A percentile compares a stretch with the other conserved stretches of the same genome.
phyloP scores from a whole-genome alignment of 2,113 vertebrate species.

The Salvelinus alpinus region DNA sequence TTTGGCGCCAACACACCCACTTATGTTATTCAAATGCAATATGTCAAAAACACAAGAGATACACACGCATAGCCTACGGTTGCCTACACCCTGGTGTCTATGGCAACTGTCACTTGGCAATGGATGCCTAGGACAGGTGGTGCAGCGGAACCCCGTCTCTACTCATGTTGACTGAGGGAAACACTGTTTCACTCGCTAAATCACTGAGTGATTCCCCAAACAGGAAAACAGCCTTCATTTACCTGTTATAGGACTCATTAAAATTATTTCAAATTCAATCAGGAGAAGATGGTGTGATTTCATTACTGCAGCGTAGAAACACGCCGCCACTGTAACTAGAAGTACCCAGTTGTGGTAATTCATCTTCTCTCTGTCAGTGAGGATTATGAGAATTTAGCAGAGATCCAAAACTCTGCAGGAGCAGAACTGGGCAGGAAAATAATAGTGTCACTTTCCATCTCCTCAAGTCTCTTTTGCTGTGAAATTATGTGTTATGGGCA shows the following conservation, averaged over 20 bases:
- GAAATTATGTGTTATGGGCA: constrained; percentile 29
- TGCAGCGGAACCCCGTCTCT: constrained; percentile 49
- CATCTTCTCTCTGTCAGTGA: constrained; percentile 61
- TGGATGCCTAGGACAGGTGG: constrained; percentile 58
- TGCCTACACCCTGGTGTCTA: constrained; percentile 31
- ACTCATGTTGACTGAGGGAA: constrained; percentile 25
- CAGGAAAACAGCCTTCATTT: constrained; percentile 31
- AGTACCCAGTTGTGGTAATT: constrained; percentile 52
- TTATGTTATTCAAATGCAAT: constrained; percentile 31
- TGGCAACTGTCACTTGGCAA: constrained; percentile 63
- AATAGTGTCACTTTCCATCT: constrained; percentile 68
- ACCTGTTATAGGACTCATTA: constrained; percentile 54
- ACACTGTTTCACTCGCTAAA: constrained; percentile 4
- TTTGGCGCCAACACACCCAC: constrained; percentile 16
- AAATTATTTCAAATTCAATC: constrained; percentile 72
- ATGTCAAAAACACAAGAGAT: constrained; percentile 41
- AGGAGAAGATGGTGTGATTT: constrained; percentile 54
- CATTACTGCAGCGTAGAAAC: constrained; percentile 61
- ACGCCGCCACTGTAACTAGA: constrained; percentile 45
- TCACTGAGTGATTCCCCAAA: not conserved
- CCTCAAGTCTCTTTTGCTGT: constrained; percentile 28
- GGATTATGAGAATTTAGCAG: constrained; percentile 61
- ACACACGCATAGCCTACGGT: not conserved
- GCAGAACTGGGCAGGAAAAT: constrained; percentile 48
- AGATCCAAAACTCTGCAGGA: constrained; percentile 40